Evolutionary conservation across 1,140 invertebrate genomes (phyloP).

Genomic region (Drosophila micromelanica): DNA sequence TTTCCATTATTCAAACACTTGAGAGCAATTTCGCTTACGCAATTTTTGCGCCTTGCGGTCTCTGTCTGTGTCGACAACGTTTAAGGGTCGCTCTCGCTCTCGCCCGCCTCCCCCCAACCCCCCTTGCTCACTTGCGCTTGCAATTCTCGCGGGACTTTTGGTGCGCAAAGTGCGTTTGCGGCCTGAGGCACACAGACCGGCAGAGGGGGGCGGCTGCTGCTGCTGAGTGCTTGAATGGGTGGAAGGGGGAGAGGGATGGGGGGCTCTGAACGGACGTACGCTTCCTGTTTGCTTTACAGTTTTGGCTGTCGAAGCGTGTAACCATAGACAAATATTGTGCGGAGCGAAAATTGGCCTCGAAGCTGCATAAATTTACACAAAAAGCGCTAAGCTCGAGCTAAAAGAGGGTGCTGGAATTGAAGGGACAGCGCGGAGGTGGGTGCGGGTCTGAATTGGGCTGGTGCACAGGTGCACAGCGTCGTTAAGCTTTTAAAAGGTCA

Average conservation of each 20-base stretch:
- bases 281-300: slow-evolving; percentile 78
- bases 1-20: slow-evolving; percentile 82
- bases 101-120: no score
- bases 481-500: slow-evolving; percentile 77
- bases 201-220: background rate
- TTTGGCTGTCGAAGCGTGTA: slow-evolving; percentile 82
- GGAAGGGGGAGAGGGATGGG: background rate
- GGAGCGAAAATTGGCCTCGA: slow-evolving; percentile 67
- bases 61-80: slow-evolving; percentile 33
- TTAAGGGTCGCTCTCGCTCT: slow-evolving; percentile 36
- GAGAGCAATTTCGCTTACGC: slow-evolving; percentile 47
- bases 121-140: background rate
- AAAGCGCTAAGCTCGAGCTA: slow-evolving; percentile 48
- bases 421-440: background rate
- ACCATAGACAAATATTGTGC: slow-evolving; percentile 78
- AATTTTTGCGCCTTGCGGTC: slow-evolving; percentile 44
- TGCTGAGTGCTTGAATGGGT: background rate
- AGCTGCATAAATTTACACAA: slow-evolving; percentile 82
- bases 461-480: slow-evolving; percentile 59
- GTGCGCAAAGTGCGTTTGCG: slow-evolving; percentile 71
- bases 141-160: slow-evolving; percentile 69
- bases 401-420: slow-evolving; percentile 5
- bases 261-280: slow-evolving; percentile 26
- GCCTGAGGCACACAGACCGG: slow-evolving; percentile 27
- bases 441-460: background rate